These are phyloP conservation scores for Mycogona germanica DNA, from an alignment of 2,888 invertebrate species.

Conservation along the genomic window DNA sequence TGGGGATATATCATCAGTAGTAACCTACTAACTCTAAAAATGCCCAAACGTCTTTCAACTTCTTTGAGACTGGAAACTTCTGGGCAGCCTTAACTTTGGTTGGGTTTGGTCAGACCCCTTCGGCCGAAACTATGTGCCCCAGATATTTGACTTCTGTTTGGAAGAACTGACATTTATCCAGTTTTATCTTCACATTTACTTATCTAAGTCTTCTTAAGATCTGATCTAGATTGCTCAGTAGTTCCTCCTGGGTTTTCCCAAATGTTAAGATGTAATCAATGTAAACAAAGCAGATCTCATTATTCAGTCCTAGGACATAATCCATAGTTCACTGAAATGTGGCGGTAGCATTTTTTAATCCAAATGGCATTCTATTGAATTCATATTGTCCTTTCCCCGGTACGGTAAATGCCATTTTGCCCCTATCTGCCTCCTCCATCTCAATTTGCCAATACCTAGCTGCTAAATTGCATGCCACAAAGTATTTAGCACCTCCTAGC, in stretches of 20 bases:
- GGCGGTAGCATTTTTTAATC: constrained; percentile 5
- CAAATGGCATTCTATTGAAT: constrained; percentile 1
- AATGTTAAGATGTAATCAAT: constrained; percentile 7
- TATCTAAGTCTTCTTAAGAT: background rate
- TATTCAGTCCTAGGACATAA: constrained; percentile 3
- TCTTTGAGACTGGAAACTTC: background rate
- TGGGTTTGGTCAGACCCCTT: background rate
- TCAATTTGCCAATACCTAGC: constrained; percentile 11
- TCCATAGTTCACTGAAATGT: constrained; percentile 8
- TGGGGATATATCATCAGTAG: background rate
- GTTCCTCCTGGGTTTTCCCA: background rate
- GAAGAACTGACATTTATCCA: background rate
- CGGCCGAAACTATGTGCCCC: background rate
- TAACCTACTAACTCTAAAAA: background rate
- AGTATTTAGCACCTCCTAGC: background rate
- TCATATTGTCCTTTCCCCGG: background rate
- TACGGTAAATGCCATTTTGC: background rate
- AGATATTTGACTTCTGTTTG: background rate
- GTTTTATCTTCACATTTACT: background rate
- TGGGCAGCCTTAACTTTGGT: background rate
- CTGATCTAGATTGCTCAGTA: background rate
- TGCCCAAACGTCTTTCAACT: background rate
- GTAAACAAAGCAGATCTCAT: constrained; percentile 3
- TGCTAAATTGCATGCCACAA: constrained; percentile 1
- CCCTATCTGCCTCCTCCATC: constrained; percentile 5